Conservation (phyloP, 2,113 vertebrate species). For the Anoura caudifer region DNA sequence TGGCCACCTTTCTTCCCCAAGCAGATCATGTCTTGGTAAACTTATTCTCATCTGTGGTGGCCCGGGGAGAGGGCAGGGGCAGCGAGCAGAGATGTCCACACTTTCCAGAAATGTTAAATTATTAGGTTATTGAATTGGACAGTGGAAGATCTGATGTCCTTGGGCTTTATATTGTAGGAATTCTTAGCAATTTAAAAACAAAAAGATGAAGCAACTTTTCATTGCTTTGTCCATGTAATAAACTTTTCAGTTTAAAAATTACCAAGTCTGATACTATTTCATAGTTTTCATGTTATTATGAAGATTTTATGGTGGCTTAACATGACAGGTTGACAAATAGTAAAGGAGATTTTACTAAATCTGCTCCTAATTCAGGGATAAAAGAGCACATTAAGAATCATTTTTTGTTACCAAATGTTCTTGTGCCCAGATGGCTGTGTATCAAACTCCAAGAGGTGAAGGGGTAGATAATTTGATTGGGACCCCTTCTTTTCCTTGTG, state of each 20-base stretch:
- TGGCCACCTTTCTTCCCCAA: no score
- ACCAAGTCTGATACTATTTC: neutral
- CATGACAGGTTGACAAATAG: slow-evolving; percentile 61
- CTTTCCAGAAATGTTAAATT: neutral
- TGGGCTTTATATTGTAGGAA: neutral
- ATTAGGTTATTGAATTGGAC: neutral
- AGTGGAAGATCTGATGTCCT: slow-evolving; percentile 13
- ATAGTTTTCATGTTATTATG: slow-evolving; percentile 43
- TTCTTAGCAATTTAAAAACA: neutral
- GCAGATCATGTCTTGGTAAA: no score
- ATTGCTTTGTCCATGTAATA: neutral
- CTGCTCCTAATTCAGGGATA: slow-evolving; percentile 57
- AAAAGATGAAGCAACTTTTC: neutral
- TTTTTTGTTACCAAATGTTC: slow-evolving; percentile 36
- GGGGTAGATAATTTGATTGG: neutral
- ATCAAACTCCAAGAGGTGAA: neutral
- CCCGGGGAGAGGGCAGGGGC: no score
- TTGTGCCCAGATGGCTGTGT: neutral
- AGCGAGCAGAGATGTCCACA: no score
- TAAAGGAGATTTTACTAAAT: slow-evolving; percentile 62
- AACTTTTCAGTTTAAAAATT: slow-evolving; percentile 39
- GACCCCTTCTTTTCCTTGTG: neutral
- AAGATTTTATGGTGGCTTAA: slow-evolving; percentile 63
- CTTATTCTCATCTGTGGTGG: no score
- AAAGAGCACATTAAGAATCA: slow-evolving; percentile 43